A percentile compares a stretch with the other conserved stretches of the same genome.
phyloP scores from a whole-genome alignment of 2,797 vertebrate genomes.

The Xiphorhynchus erythropygius region DNA sequence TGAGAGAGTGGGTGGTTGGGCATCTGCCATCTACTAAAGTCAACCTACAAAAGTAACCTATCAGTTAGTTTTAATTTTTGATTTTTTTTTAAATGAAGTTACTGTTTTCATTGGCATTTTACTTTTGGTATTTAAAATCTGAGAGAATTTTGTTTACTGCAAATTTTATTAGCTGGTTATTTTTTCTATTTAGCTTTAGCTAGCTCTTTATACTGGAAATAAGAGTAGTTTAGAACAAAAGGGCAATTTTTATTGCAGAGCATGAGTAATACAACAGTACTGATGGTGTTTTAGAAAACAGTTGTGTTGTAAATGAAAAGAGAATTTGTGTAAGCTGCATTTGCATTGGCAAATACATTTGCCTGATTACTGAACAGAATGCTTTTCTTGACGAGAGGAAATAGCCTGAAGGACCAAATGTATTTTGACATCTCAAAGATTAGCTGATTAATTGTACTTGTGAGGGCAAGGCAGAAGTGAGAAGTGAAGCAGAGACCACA shows the following conservation, averaged over 20 bases:
- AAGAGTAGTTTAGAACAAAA: slow-evolving; percentile 4
- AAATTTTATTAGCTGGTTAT: background rate
- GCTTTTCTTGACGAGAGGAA: slow-evolving; percentile 41
- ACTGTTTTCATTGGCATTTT: background rate
- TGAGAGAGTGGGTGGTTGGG: background rate
- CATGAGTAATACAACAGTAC: background rate
- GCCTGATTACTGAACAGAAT: slow-evolving; percentile 25
- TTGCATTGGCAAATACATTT: slow-evolving; percentile 40
- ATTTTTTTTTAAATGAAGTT: background rate
- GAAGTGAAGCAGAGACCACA: slow-evolving; percentile 50
- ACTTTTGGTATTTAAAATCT: background rate
- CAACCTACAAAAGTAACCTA: background rate
- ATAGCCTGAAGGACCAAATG: slow-evolving; percentile 49
- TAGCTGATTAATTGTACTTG: slow-evolving; percentile 73
- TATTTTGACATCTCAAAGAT: slow-evolving; percentile 66
- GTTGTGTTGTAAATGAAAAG: slow-evolving; percentile 9
- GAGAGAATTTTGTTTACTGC: background rate
- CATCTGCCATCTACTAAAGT: background rate
- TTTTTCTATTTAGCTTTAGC: background rate
- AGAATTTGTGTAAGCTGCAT: slow-evolving; percentile 28
- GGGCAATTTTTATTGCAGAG: background rate
- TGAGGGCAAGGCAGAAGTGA: slow-evolving; percentile 53
- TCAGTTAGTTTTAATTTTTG: background rate
- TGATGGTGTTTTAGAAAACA: slow-evolving; percentile 6
- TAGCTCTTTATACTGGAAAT: background rate